Evolutionary conservation across 2,113 vertebrate species (phyloP).

Genomic region (Archilochus colubris): DNA sequence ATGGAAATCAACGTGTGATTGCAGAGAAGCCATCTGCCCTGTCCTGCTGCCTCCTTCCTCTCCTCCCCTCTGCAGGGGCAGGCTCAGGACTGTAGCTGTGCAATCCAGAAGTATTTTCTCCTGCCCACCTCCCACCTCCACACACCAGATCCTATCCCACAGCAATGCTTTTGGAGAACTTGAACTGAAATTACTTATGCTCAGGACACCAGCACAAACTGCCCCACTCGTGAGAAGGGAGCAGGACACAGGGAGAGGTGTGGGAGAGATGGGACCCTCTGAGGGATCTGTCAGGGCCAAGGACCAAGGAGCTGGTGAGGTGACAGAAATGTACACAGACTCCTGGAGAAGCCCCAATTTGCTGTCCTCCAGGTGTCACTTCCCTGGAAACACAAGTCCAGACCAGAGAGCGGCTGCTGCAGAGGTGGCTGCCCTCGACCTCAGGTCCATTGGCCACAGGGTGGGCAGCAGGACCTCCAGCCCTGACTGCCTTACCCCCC

Average conservation of each 20-base stretch:
- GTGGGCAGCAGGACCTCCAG: background rate
- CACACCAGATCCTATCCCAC: background rate
- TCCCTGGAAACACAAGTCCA: background rate
- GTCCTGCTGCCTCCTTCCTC: background rate
- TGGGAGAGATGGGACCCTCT: background rate
- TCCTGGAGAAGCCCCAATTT: background rate
- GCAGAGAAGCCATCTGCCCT: background rate
- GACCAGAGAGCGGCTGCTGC: conserved; percentile 61
- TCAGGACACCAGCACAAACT: background rate
- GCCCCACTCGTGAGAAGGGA: background rate
- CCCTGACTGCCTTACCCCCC: background rate
- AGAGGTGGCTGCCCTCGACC: background rate
- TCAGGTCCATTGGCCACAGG: background rate
- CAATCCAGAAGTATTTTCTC: background rate
- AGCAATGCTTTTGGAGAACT: background rate
- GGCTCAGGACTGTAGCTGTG: background rate
- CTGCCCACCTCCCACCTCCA: background rate
- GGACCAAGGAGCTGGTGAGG: background rate
- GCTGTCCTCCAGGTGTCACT: background rate
- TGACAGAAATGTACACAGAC: background rate
- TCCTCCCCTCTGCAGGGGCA: background rate
- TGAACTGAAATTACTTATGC: background rate
- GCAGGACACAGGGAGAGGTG: background rate
- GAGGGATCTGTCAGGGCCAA: conserved; percentile 5
- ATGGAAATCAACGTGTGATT: background rate